phyloP scores from a whole-genome alignment of 2,888 invertebrate species.

The Creontiades dilutus region DNA sequence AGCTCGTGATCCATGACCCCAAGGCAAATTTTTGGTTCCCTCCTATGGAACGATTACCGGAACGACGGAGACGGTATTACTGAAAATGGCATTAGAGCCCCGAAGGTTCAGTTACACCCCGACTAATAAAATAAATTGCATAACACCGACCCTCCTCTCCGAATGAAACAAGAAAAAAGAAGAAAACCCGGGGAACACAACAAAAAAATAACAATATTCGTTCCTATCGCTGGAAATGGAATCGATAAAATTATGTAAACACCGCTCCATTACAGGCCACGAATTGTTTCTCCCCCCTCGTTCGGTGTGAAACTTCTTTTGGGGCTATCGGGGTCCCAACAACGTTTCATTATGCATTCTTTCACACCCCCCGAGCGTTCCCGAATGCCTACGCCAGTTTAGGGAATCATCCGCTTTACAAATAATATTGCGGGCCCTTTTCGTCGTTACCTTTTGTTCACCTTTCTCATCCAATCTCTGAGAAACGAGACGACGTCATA shows the following conservation, averaged over 20 bases:
- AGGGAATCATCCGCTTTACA: conserved; percentile 49
- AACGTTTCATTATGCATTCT: conserved; percentile 60
- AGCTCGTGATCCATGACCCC: too few species aligned
- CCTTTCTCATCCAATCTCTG: conserved; percentile 42
- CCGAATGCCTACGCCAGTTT: conserved; percentile 7
- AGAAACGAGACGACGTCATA: neutral
- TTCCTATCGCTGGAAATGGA: conserved; percentile 30
- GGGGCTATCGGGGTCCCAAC: conserved; percentile 11
- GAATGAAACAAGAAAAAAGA: neutral
- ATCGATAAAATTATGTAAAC: conserved; percentile 61
- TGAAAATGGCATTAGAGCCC: neutral
- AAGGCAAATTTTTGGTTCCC: neutral
- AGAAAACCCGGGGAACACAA: neutral
- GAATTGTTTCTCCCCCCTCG: conserved; percentile 34
- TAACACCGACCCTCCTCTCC: neutral
- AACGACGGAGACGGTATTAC: neutral
- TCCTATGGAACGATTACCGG: neutral
- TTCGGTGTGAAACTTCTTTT: neutral
- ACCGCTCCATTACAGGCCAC: conserved; percentile 60
- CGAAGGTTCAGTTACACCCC: neutral
- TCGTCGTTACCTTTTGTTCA: neutral
- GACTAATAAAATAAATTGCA: conserved; percentile 43
- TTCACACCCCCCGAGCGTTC: conserved; percentile 45
- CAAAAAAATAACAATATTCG: conserved; percentile 58
- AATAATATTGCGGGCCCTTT: conserved; percentile 7